Evolutionary conservation across 2,113 vertebrate species (phyloP).

Genomic region (Camelus bactrianus): DNA sequence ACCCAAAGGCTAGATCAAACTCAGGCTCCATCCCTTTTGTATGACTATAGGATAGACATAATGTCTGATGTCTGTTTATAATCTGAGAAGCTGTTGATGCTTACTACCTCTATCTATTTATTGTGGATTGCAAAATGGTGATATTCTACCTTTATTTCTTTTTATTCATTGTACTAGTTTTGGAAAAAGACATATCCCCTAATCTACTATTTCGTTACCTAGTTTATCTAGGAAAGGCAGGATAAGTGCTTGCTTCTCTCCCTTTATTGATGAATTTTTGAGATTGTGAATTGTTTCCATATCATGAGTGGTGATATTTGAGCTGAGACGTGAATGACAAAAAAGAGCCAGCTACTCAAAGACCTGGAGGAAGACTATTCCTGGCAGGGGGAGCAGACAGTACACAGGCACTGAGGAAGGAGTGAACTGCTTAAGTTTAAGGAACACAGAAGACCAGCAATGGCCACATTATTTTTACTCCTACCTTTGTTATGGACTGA

Average conservation of each 20-base stretch:
- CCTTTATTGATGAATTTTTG: constrained; percentile 14
- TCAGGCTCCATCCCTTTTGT: not conserved
- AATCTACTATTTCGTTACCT: not conserved
- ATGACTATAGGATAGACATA: not conserved
- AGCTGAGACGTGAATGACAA: not conserved
- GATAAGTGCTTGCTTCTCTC: constrained; percentile 22
- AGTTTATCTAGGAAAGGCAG: constrained; percentile 14
- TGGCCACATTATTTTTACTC: not conserved
- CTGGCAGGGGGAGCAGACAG: not conserved
- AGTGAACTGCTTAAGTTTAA: not conserved
- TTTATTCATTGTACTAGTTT: constrained; percentile 21
- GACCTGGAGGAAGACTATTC: constrained; percentile 1
- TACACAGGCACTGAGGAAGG: constrained; percentile 1
- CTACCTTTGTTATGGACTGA: not conserved
- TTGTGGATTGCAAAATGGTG: not conserved
- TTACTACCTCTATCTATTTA: not conserved
- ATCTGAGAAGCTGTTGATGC: not conserved
- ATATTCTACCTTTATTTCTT: constrained; percentile 24
- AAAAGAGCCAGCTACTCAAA: constrained; percentile 22
- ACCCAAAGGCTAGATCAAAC: constrained; percentile 27
- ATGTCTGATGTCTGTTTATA: not conserved
- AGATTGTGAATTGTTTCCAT: constrained; percentile 14
- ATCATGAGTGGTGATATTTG: not conserved
- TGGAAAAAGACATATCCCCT: not conserved
- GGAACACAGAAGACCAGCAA: not conserved